Evolutionary conservation across 2,888 invertebrate genomes (phyloP).

Genomic region (Ophion obscuratus): DNA sequence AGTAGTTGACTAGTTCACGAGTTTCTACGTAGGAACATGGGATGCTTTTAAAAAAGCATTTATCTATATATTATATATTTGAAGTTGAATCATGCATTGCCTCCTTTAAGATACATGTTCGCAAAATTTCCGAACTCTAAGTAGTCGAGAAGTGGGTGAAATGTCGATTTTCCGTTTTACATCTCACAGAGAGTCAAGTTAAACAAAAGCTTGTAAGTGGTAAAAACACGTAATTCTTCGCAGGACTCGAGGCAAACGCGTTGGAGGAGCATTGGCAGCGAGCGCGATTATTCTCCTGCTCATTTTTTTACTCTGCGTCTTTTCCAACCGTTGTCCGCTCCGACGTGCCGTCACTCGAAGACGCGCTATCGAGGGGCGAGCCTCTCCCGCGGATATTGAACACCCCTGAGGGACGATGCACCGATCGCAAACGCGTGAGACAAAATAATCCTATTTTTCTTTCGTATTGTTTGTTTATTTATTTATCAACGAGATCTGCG

Average conservation of each 20-base stretch:
- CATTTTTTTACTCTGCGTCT: constrained; percentile 58
- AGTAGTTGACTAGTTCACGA: too few species aligned
- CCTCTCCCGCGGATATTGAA: background rate
- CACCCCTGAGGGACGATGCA: background rate
- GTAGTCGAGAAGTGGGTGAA: too few species aligned
- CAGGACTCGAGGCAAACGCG: constrained; percentile 54
- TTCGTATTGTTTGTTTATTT: background rate
- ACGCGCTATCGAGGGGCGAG: background rate
- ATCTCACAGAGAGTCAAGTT: background rate
- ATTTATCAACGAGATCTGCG: too few species aligned
- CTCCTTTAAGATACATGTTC: too few species aligned
- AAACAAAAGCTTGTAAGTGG: background rate
- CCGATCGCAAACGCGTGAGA: background rate
- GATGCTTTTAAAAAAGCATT: too few species aligned
- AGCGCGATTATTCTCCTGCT: constrained; percentile 39
- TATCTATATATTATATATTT: too few species aligned
- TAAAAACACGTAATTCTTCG: background rate
- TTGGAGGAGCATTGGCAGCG: constrained; percentile 51
- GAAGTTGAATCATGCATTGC: too few species aligned
- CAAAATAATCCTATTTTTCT: background rate
- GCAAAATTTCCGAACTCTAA: too few species aligned
- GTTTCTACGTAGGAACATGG: too few species aligned
- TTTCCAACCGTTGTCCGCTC: constrained; percentile 65
- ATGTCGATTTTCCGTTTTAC: too few species aligned
- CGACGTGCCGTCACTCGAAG: constrained; percentile 49